Percentiles rank a stretch among this genome's conserved stretches.
Evolutionary conservation across 2,797 vertebrate genomes (phyloP).

Genomic region (Paedocypris micromegethes): DNA sequence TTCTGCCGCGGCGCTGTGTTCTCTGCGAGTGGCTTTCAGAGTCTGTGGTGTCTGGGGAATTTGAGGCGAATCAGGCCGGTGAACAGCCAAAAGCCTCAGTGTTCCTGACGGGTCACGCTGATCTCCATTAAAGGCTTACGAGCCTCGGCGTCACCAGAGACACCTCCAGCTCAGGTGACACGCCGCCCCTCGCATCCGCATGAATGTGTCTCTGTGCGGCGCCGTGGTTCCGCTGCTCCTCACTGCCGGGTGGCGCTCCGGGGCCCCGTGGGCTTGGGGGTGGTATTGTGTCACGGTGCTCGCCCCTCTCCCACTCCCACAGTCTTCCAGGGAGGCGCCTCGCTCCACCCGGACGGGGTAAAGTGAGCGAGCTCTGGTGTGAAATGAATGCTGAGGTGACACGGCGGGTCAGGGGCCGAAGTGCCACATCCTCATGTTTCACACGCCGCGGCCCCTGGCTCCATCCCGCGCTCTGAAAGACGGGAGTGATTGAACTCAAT

Average conservation of each 20-base stretch:
- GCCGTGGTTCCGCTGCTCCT: conserved; percentile 1
- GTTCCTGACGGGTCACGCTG: conserved; percentile 50
- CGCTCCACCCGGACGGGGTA: conserved; percentile 41
- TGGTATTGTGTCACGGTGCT: conserved; percentile 17
- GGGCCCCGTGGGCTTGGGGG: conserved; percentile 11
- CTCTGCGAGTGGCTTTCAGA: no score
- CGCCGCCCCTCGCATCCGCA: neutral
- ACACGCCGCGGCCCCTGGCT: conserved; percentile 1
- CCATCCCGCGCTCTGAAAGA: neutral
- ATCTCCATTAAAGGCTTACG: conserved; percentile 53
- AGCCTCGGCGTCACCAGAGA: conserved; percentile 44
- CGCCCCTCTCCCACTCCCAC: conserved; percentile 17
- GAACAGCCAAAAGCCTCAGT: conserved; percentile 42
- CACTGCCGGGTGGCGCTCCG: conserved; percentile 7
- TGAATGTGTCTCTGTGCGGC: neutral
- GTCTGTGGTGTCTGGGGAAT: conserved; percentile 4
- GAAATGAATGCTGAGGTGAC: conserved; percentile 56
- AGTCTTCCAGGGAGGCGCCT: conserved; percentile 25
- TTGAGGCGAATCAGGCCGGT: conserved; percentile 24
- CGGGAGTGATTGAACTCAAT: neutral
- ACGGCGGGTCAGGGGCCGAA: conserved; percentile 46
- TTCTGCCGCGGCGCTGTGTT: no score
- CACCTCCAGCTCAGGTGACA: conserved; percentile 47
- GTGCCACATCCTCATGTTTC: conserved; percentile 24
- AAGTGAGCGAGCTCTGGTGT: conserved; percentile 62